phyloP scores from a whole-genome alignment of 1,140 invertebrate genomes.

The Ostrea edulis region DNA sequence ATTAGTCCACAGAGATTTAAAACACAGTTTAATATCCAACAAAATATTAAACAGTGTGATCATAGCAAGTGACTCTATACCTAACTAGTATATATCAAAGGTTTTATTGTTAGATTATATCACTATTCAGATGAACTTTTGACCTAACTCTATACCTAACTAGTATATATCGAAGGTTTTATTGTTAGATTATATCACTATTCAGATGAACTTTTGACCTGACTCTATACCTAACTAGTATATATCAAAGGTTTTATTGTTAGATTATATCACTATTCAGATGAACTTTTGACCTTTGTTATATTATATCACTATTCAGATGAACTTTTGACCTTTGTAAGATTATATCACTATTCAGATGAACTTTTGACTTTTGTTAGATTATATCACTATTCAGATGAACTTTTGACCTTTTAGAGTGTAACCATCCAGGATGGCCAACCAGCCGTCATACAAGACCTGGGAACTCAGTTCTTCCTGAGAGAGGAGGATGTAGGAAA shows the following conservation, averaged over 20 bases:
- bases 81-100: no score
- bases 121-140: background rate
- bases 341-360: background rate
- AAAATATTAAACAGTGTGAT: no score
- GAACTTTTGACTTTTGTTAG: background rate
- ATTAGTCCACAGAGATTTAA: no score
- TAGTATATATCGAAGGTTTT: background rate
- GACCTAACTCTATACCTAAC: background rate
- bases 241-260: background rate
- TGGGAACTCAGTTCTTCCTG: slow-evolving; percentile 78
- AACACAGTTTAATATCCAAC: no score
- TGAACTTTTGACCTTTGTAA: no score
- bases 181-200: background rate
- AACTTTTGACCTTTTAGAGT: slow-evolving; percentile 63
- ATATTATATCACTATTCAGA: background rate
- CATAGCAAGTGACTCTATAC: no score
- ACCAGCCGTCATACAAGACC: slow-evolving; percentile 65
- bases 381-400: background rate
- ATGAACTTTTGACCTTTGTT: background rate
- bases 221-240: no score
- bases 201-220: background rate
- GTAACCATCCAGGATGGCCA: slow-evolving; percentile 76
- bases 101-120: background rate
- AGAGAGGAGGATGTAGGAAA: slow-evolving; percentile 70
- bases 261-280: background rate